Evolutionary conservation across 2,113 vertebrate species (phyloP).

Genomic region (Apus apus): DNA sequence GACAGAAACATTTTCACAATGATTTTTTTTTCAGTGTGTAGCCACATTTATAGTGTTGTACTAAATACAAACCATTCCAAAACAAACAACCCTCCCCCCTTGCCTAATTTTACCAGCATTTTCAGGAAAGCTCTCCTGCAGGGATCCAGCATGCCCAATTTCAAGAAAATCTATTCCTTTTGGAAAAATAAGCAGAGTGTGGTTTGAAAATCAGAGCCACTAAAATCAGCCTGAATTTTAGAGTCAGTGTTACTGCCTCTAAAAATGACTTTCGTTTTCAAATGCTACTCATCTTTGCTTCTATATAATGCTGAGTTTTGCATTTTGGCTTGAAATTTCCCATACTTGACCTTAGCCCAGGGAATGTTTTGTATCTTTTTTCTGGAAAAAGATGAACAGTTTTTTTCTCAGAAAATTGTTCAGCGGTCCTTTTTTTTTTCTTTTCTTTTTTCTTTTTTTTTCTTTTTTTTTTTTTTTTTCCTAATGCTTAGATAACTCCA

Average conservation of each 20-base stretch:
- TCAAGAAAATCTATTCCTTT: background rate
- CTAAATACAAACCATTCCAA: background rate
- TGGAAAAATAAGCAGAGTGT: background rate
- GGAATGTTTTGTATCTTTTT: background rate
- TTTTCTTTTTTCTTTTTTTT: background rate
- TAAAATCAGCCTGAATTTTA: background rate
- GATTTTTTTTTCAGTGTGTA: background rate
- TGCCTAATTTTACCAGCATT: background rate
- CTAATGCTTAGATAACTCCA: background rate
- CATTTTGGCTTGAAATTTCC: slow-evolving; percentile 16
- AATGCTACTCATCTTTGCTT: background rate
- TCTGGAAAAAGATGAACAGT: background rate
- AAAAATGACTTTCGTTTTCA: background rate
- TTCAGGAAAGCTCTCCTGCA: background rate
- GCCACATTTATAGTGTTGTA: background rate
- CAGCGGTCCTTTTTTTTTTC: background rate
- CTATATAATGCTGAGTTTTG: background rate
- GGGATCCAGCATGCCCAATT: background rate
- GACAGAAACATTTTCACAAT: background rate
- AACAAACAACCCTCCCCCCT: background rate
- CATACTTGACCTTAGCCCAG: background rate
- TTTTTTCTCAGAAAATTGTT: background rate
- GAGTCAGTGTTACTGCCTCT: background rate
- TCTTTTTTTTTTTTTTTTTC: background rate
- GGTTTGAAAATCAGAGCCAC: background rate